Evolutionary conservation across 2,113 vertebrate genomes (phyloP).

Genomic region (Protomyctophum bolini): DNA sequence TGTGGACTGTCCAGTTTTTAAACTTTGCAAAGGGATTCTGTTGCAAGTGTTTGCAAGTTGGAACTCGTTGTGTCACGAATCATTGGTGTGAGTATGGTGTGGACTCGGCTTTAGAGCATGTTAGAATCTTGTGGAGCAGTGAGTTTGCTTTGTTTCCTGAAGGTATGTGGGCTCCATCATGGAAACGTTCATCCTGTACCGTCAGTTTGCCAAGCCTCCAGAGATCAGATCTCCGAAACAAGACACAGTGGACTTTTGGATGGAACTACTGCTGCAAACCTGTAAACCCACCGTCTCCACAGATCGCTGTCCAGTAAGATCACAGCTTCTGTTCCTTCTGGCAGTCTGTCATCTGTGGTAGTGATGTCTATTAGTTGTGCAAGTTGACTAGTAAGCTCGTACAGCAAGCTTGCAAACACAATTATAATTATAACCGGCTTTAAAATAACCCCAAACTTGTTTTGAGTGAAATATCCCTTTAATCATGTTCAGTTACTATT

Average conservation of each 20-base stretch:
- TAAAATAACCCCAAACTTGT: too few species aligned
- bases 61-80: too few species aligned
- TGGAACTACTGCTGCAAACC: slow-evolving; percentile 82
- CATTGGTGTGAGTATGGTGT: too few species aligned
- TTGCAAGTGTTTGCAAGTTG: too few species aligned
- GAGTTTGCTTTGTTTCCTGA: neutral
- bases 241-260: slow-evolving; percentile 86
- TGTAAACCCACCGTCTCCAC: slow-evolving; percentile 79
- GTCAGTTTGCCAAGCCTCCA: slow-evolving; percentile 78
- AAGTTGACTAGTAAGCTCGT: too few species aligned
- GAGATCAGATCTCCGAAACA: slow-evolving; percentile 71
- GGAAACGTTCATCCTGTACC: slow-evolving; percentile 90
- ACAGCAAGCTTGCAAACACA: neutral
- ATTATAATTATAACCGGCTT: neutral
- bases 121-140: neutral
- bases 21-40: too few species aligned
- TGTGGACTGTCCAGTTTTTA: too few species aligned
- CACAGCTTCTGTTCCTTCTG: neutral
- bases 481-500: too few species aligned
- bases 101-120: too few species aligned
- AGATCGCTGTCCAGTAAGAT: slow-evolving; percentile 80
- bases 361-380: too few species aligned
- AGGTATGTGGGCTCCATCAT: slow-evolving; percentile 91
- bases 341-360: too few species aligned
- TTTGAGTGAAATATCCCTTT: too few species aligned